Base-by-base conservation (phyloP, 2,888 invertebrate species). In the Machimus atricapillus region DNA sequence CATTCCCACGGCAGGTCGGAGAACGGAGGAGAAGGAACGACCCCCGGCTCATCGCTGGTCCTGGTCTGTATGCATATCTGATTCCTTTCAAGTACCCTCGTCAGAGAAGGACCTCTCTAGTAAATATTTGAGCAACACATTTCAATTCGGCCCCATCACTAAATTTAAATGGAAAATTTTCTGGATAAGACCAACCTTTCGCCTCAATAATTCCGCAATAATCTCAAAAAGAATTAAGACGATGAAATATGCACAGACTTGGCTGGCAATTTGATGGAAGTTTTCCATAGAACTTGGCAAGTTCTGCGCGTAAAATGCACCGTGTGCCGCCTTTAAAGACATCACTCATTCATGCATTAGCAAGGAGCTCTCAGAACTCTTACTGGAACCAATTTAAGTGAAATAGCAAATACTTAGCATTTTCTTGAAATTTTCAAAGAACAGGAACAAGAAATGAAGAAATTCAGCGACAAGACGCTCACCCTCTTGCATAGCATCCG, bases 331-430 rank as follows among this genome's bases (percentile, higher is more conserved):
- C 52, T 37, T 52, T 82, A 82, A 81, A 34, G 82, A 52, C 82
- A 82, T 82, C 82, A 52, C 82, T 82, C 58, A 58, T 82, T 82
- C 82, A 82, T 82, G 58, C 82, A 82, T 82, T 82, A 37, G 34
- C 66, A 82, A 66, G 40, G 46, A 85, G 46, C 46, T 74, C 58
- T 73, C 14, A 74, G 52, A 85, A 74, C 85, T 85, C 74, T 85
- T 85, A 31, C 74, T 85, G 19, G 46, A 85, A 85, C 82, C 85
- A 85, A 46, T 85, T 85, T 74, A 31, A 73, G 85, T 73, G 58
- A 73, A 85, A 73, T 85, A 74, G 74, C 73, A 85, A 73, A 85
- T 40, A 83, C 40, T 83, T 66, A 83, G 82, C 58, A 58, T 66
- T 66, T 83, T 83, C 66, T 79, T 79, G 79, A 66, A 66, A 83